Evolutionary conservation across 2,797 vertebrate genomes (phyloP), one percentile per base, ranked within the genome.

Genomic region (Sylvia borin): DNA sequence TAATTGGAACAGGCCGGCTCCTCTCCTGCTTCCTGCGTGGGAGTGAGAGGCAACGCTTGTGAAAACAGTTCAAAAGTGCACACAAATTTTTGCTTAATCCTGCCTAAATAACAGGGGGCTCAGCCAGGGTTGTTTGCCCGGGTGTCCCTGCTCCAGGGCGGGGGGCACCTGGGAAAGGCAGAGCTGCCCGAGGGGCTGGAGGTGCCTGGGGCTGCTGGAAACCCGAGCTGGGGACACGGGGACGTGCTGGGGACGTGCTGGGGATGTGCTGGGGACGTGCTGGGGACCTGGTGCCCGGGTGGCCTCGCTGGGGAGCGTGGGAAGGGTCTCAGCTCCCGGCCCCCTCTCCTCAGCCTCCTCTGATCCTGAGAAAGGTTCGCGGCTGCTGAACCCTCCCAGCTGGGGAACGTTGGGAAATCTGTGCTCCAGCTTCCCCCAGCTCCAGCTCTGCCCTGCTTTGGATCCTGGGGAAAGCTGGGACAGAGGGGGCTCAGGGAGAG

Each of bases 61-160:
- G 97, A 97, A 98, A 98, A 98, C 97, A 97, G 98, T 98, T 98
- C 96, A 98, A 98, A 98, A 99, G 98, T 98, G 98, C 98, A 99
- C 98, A 98, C 98, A 98, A 98, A 98, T 98, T 97, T 96, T 97
- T 92, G 97, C 98, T 97, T 97, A 95, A 98, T 98, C 98, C 98
- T 98, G 98, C 98, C 98, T 98, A 98, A 98, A 98, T 98, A 98
- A 98, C 98, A 95, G 94, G 95, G 95, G 96, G 93, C 97, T 97
- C 93, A 75, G 94, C 90, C 85, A 34, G 95, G 88, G 94, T 96
- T 96, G 93, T 93, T 95, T 96, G 95, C 94, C 95, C 26, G 45
- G 48, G 89, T 7, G 38, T 78, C 79, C 50, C 86, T 0, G 9
- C 68, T 94, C 10, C 6, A 1, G 53, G 65, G 27, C 4, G 1